phyloP scores from a whole-genome alignment of 2,797 vertebrate species.

The Halcyon smyrnensis region DNA sequence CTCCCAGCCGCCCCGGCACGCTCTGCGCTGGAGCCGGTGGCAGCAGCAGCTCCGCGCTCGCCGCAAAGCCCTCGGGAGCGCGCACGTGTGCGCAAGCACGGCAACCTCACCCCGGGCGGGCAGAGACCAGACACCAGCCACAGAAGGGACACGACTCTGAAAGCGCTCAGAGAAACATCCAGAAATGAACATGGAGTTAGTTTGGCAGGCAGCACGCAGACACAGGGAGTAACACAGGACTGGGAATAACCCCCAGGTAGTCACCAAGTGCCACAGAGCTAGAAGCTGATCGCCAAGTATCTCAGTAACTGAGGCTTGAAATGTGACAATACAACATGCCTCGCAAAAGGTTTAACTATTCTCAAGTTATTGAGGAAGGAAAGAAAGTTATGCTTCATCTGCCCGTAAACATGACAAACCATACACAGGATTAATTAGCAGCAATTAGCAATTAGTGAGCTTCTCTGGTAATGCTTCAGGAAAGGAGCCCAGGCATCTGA shows the following conservation, averaged over 20 bases:
- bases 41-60: fast-evolving
- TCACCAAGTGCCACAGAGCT: background rate
- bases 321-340: background rate
- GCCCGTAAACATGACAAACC: slow-evolving; percentile 7
- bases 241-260: background rate
- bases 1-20: background rate
- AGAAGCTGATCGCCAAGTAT: background rate
- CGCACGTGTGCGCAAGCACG: fast-evolving
- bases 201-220: background rate
- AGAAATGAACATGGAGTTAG: background rate
- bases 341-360: background rate
- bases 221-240: background rate
- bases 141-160: fast-evolving
- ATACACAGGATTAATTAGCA: slow-evolving; percentile 50
- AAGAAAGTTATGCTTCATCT: slow-evolving; percentile 15
- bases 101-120: fast-evolving
- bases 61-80: fast-evolving
- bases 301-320: background rate
- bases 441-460: slow-evolving; percentile 46
- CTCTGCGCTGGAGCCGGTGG: fast-evolving
- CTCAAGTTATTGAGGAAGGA: background rate
- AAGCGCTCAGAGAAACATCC: background rate
- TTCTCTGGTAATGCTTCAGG: background rate
- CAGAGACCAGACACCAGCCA: background rate
- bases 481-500: background rate